Conservation (phyloP, 2,797 vertebrate genomes). For the Gymnoscopelus microlampas region DNA sequence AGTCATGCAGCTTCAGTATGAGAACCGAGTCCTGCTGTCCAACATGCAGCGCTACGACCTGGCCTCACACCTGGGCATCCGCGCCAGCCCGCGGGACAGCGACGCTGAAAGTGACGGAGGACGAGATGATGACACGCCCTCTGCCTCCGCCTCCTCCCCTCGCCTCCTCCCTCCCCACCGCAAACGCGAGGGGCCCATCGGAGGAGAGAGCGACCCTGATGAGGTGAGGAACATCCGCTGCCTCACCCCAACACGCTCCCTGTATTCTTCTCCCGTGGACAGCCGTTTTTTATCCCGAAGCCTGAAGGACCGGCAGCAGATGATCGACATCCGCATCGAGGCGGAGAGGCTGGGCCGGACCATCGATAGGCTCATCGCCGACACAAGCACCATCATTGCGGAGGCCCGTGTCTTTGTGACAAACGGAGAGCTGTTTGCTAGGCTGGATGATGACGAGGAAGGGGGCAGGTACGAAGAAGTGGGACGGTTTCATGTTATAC, state of each 20-base stretch:
- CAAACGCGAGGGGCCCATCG: constrained; percentile 95
- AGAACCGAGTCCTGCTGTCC: constrained; percentile 96
- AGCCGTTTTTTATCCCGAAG: constrained; percentile 92
- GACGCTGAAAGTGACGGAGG: constrained; percentile 95
- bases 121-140: constrained; percentile 88
- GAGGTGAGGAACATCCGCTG: constrained; percentile 96
- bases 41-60: constrained; percentile 99
- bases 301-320: constrained; percentile 96
- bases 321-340: constrained; percentile 97
- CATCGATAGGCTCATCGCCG: constrained; percentile 95
- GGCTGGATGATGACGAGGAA: constrained; percentile 96
- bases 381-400: constrained; percentile 97
- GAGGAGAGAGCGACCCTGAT: constrained; percentile 97
- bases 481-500: not conserved
- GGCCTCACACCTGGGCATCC: constrained; percentile 95
- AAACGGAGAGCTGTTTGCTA: constrained; percentile 93
- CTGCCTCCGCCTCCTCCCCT: constrained; percentile 80
- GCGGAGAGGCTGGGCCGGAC: constrained; percentile 96
- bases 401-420: constrained; percentile 94
- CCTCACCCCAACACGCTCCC: constrained; percentile 93
- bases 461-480: constrained; percentile 81
- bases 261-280: constrained; percentile 87
- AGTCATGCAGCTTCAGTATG: constrained; percentile 99
- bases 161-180: constrained; percentile 91
- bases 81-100: constrained; percentile 93